Conservation (phyloP, 1,140 invertebrate genomes). For the Achatina immaculata region DNA sequence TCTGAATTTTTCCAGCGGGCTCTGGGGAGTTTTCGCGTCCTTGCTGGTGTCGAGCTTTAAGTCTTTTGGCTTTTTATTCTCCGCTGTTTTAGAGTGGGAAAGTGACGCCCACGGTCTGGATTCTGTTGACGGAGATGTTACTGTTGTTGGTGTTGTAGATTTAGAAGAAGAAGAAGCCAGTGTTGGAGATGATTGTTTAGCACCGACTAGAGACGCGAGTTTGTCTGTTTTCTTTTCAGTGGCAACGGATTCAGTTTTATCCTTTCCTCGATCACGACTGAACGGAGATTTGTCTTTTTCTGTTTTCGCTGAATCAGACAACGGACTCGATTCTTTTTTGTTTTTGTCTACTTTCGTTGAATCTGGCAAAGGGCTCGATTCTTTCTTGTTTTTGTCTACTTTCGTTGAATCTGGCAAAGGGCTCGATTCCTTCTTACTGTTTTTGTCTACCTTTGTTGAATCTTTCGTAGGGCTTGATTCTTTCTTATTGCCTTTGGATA, state of each 20-base stretch:
- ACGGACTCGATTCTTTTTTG: conserved; percentile 9
- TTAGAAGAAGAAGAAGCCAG: neutral
- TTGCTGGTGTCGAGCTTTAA: neutral
- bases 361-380: neutral
- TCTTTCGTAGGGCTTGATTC: neutral
- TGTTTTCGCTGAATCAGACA: neutral
- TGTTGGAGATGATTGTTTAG: neutral
- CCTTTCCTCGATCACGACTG: neutral
- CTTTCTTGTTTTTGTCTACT: conserved; percentile 7
- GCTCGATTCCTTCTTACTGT: conserved; percentile 5
- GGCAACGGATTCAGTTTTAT: neutral
- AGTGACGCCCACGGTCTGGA: neutral
- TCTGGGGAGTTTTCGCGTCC: neutral
- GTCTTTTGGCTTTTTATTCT: neutral
- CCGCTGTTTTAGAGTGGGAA: neutral
- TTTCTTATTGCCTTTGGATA: neutral
- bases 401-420: neutral
- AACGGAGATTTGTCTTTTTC: neutral
- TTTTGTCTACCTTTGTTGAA: neutral
- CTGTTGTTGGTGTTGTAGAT: neutral
- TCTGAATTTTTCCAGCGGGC: conserved; percentile 7
- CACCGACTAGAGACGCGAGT: neutral
- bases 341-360: neutral
- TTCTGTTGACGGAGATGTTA: neutral
- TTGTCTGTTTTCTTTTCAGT: neutral